Percentiles rank a stretch among this genome's conserved stretches.
Conservation (phyloP, 2,797 vertebrate genomes). For the Characodon lateralis region DNA sequence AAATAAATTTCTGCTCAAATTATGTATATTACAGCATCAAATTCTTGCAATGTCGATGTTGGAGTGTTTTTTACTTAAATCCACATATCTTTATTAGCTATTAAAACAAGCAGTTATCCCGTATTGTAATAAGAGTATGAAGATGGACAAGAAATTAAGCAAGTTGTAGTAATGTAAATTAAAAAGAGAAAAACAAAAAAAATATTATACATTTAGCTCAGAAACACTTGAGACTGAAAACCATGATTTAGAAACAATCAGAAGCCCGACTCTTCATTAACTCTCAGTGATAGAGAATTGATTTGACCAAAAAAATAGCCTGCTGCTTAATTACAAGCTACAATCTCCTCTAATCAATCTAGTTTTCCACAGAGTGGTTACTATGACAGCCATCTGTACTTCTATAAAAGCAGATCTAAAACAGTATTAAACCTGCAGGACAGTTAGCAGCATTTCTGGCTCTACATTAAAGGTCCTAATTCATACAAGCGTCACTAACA, state of each 20-base stretch:
- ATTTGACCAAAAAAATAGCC: constrained; percentile 41
- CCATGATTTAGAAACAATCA: constrained; percentile 53
- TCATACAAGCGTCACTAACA: constrained; percentile 62
- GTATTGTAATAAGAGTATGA: not conserved
- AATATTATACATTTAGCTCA: constrained; percentile 19
- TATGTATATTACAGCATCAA: too few species aligned
- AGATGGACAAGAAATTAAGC: not conserved
- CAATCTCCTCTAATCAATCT: constrained; percentile 48
- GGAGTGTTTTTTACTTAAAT: not conserved
- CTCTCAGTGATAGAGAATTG: constrained; percentile 49
- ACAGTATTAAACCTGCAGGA: constrained; percentile 37
- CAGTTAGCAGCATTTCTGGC: constrained; percentile 26
- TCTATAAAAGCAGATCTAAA: constrained; percentile 21
- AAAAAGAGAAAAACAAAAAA: constrained; percentile 6
- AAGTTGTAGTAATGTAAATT: not conserved
- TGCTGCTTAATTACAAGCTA: constrained; percentile 52
- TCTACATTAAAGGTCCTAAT: constrained; percentile 58
- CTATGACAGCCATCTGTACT: constrained; percentile 50
- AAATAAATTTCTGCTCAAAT: not conserved
- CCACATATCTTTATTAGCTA: not conserved
- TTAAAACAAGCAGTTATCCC: not conserved
- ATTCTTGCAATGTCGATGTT: too few species aligned
- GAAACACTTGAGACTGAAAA: constrained; percentile 39
- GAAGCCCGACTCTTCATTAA: constrained; percentile 48
- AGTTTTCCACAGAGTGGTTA: constrained; percentile 33